Evolutionary conservation across 2,113 vertebrate genomes (phyloP).

Genomic region (Microtus pennsylvanicus): DNA sequence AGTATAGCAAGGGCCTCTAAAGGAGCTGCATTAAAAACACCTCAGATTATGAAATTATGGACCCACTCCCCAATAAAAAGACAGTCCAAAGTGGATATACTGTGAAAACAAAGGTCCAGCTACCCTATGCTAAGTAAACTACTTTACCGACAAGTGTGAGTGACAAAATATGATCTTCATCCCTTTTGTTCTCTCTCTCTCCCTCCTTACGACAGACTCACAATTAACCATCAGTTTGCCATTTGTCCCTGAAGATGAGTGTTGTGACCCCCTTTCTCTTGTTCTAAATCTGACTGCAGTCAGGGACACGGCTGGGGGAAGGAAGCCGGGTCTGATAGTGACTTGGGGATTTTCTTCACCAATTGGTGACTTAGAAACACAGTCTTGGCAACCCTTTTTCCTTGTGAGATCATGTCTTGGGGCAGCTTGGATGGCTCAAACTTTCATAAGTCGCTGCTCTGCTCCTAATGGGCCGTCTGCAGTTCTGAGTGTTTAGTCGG

Average conservation of each 20-base stretch:
- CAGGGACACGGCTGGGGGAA: not conserved
- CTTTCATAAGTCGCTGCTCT: conserved; percentile 28
- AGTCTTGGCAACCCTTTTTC: not conserved
- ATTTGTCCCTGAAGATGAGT: not conserved
- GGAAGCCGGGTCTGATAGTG: not conserved
- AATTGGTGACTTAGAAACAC: not conserved
- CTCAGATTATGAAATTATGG: not conserved
- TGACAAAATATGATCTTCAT: not conserved
- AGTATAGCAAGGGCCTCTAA: not conserved
- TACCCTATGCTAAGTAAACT: not conserved
- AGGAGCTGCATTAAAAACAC: not conserved
- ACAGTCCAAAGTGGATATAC: not conserved
- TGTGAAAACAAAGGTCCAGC: not conserved
- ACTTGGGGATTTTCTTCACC: not conserved
- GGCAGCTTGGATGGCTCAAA: not conserved
- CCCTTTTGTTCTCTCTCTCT: not conserved
- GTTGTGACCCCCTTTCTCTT: not conserved
- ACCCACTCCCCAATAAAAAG: not conserved
- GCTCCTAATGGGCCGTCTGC: conserved; percentile 11
- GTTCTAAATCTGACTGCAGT: not conserved
- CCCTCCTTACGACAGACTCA: not conserved
- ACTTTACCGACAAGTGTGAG: not conserved
- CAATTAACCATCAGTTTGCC: not conserved
- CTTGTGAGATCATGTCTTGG: not conserved
- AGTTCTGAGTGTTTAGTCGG: not conserved